These are phyloP conservation scores for Diabrotica balteata DNA, from an alignment of 2,888 invertebrate species.

Conservation along the genomic window DNA sequence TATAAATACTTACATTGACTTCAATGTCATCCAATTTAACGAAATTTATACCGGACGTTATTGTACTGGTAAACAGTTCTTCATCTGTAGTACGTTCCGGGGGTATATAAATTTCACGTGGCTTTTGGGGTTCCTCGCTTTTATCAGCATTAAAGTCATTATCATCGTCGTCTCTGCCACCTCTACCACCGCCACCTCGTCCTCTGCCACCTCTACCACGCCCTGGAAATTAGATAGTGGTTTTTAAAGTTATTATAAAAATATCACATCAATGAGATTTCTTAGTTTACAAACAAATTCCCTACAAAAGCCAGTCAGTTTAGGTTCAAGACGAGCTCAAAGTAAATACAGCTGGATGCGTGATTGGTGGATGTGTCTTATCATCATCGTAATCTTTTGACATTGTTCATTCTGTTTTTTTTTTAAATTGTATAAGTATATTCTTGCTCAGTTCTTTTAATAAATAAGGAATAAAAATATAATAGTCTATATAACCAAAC, in stretches of 20 bases:
- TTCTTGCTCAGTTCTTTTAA: too few relatives aligned
- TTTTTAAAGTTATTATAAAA: background rate
- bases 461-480: too few relatives aligned
- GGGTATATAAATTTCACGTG: constrained; percentile 74
- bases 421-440: too few relatives aligned
- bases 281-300: too few relatives aligned
- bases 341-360: too few relatives aligned
- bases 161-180: constrained; percentile 49
- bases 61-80: constrained; percentile 68
- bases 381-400: too few relatives aligned
- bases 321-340: too few relatives aligned
- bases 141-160: constrained; percentile 50
- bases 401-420: too few relatives aligned
- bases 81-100: constrained; percentile 77
- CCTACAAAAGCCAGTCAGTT: too few relatives aligned
- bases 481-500: too few relatives aligned
- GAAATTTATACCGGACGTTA: constrained; percentile 74
- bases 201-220: constrained; percentile 42
- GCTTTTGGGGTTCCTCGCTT: constrained; percentile 62
- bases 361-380: too few relatives aligned
- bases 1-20: constrained; percentile 65
- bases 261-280: background rate
- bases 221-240: background rate
- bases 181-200: constrained; percentile 39
- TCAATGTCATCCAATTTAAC: constrained; percentile 88